Conservation (phyloP, 2,113 vertebrate genomes). For the Paedocypris sp. region DNA sequence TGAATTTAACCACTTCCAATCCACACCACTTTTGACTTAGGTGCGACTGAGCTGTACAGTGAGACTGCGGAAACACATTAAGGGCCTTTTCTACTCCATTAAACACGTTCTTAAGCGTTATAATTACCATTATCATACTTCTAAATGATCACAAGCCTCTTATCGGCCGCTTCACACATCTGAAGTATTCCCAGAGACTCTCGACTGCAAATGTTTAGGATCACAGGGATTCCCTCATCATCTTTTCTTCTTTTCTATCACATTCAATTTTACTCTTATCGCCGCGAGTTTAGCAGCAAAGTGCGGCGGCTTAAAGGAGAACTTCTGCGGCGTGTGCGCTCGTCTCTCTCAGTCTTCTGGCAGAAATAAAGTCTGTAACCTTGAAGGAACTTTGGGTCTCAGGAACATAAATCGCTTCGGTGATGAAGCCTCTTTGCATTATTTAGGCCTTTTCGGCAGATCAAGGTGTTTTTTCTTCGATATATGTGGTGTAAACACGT, state of each 20-base stretch:
- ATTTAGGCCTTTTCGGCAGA: no score
- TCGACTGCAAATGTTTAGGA: background rate
- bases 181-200: background rate
- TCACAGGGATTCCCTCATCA: background rate
- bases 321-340: background rate
- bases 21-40: no score
- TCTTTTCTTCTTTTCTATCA: background rate
- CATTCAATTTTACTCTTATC: background rate
- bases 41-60: no score
- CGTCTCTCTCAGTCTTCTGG: no score
- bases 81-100: background rate
- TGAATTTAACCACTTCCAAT: no score
- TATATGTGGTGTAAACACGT: no score
- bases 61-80: background rate
- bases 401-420: background rate
- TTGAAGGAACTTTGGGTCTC: background rate
- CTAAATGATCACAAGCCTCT: slow-evolving; percentile 10
- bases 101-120: background rate
- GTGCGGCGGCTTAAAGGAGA: background rate
- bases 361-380: background rate
- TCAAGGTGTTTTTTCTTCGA: no score
- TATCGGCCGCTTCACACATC: slow-evolving; percentile 5
- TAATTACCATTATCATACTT: slow-evolving; percentile 8
- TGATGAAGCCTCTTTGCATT: no score
- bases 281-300: background rate